Evolutionary conservation across 1,140 invertebrate genomes (phyloP), one percentile per base, ranked within the genome.

Genomic region (Drosophila bipectinata): DNA sequence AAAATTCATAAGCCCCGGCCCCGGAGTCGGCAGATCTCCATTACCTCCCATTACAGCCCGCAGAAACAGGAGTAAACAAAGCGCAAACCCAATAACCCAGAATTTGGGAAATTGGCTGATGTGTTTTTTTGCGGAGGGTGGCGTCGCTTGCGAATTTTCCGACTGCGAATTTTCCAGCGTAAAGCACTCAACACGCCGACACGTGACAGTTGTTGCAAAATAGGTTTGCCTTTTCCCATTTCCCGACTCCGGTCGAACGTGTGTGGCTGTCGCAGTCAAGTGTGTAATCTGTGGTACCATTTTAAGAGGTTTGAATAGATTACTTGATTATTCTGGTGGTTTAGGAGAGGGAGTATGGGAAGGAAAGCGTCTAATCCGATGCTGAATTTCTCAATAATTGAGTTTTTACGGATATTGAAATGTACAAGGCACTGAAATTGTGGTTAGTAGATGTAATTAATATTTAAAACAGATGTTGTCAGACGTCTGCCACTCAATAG

Each of bases 191-290:
- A 56, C 71, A 53, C 26, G 76, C 82, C 83, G 76, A 88, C 83
- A 88, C 83, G 83, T 88, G 83, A 88, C 83, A 82, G 75, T 88
- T 88, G 78, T 87, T 66, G 15, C 66, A 48, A 57, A 69, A 71
- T 63, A 77, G 71, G 28, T 68, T 69, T 59, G 61, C 57, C 66
- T 83, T 79, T 83, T 87, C 21, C 80, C 60, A 64, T 84, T 79
- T 76, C 45, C 56, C 18, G 34, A 12, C 14, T 18, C 34, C 45
- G 73, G 47, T 48, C 26, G 48, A 59, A 66, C 53, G 57, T 73
- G 59, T 64, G 62, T 54, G 39, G 45, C 71, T 63, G 55, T 83
- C 47, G 66, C 72, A 88, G 79, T 88, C 84, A 88, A 88, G 83
- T 88, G 76, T 63, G 68, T 88, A 88, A 88, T 88, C 83, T 83